phyloP scores from a whole-genome alignment of 2,797 vertebrate species.

The Vireo griseus region DNA sequence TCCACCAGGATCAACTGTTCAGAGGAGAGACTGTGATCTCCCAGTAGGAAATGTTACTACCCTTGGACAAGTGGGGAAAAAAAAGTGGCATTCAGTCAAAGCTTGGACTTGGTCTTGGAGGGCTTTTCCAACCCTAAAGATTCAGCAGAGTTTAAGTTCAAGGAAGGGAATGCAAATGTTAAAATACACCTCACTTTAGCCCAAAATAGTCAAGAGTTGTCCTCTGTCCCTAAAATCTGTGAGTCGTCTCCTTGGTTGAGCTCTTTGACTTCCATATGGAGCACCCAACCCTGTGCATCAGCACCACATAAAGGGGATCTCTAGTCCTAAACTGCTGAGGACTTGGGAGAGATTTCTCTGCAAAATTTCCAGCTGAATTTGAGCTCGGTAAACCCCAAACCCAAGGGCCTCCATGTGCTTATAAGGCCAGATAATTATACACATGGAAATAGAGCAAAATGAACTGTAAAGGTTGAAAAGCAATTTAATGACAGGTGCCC shows the following conservation, averaged over 20 bases:
- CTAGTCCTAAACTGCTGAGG: not conserved
- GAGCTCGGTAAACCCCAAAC: fast-evolving
- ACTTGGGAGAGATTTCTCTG: not conserved
- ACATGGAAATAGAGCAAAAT: fast-evolving
- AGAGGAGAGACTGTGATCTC: not conserved
- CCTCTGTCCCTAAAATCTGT: fast-evolving
- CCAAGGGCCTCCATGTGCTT: not conserved
- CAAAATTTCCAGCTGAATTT: not conserved
- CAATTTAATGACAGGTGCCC: not conserved
- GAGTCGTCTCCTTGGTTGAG: not conserved
- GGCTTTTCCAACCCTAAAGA: not conserved
- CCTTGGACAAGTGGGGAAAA: fast-evolving
- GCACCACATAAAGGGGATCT: fast-evolving
- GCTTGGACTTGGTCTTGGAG: not conserved
- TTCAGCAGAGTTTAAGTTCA: not conserved
- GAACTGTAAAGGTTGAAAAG: not conserved
- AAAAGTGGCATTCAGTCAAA: not conserved
- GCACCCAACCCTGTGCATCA: not conserved
- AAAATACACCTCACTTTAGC: not conserved
- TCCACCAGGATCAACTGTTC: not conserved
- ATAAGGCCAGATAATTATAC: fast-evolving
- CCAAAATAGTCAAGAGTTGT: fast-evolving
- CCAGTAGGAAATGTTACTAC: fast-evolving
- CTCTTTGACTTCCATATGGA: fast-evolving
- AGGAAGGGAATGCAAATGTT: not conserved